A percentile compares a stretch with the other conserved stretches of the same genome.
Conservation (phyloP, 2,888 invertebrate genomes). For the Scaptomyza polygonia region DNA sequence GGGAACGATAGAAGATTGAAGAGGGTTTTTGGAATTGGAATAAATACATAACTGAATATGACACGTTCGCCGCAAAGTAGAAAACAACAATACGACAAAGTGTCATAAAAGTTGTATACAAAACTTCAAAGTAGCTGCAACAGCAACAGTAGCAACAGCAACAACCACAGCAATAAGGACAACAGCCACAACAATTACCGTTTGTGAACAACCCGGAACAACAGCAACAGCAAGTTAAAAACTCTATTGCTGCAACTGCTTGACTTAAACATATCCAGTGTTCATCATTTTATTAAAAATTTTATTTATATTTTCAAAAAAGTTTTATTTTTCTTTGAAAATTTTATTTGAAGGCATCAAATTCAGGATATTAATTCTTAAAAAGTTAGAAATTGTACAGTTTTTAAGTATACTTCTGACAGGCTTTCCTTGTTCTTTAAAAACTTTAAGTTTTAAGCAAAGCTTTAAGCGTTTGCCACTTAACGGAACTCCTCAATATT, state of each 20-base stretch:
- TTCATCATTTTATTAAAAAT: too few relatives aligned
- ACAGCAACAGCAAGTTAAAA: conserved; percentile 9
- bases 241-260: background rate
- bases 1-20: background rate
- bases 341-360: too few relatives aligned
- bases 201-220: conserved; percentile 47
- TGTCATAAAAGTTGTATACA: conserved; percentile 79
- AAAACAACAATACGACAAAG: conserved; percentile 76
- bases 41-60: conserved; percentile 73
- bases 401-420: too few relatives aligned
- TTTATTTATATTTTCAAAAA: too few relatives aligned
- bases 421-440: too few relatives aligned
- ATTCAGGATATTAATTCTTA: too few relatives aligned
- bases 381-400: too few relatives aligned
- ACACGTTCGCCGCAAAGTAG: conserved; percentile 75
- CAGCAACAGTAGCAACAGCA: conserved; percentile 27
- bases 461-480: background rate
- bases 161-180: conserved; percentile 17
- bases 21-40: conserved; percentile 43
- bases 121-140: conserved; percentile 75
- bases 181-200: conserved; percentile 56
- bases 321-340: too few relatives aligned
- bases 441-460: too few relatives aligned
- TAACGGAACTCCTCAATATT: background rate
- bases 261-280: conserved; percentile 9